These are phyloP conservation scores for Penaeus vannamei DNA, from an alignment of 1,140 invertebrate species.

Conservation along the genomic window DNA sequence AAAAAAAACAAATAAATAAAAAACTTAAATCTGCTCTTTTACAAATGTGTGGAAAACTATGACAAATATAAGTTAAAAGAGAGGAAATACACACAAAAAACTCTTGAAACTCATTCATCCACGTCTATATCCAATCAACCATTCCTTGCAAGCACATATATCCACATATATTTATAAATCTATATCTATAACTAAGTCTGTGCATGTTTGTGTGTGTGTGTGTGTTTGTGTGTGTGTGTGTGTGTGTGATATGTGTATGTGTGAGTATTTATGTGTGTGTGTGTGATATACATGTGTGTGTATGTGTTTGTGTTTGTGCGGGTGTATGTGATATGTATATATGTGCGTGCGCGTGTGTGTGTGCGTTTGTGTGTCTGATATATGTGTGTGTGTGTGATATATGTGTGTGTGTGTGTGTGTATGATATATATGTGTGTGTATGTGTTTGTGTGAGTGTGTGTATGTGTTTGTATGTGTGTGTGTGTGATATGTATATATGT, in stretches of 20 bases:
- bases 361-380: not conserved
- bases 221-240: not conserved
- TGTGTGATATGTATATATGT: not conserved
- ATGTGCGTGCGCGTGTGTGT: not conserved
- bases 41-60: not conserved
- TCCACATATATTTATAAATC: conserved; percentile 5
- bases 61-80: not conserved
- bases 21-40: no score
- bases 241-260: not conserved
- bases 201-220: not conserved
- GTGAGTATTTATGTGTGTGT: not conserved
- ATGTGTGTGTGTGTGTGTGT: conserved; percentile 13
- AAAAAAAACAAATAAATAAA: no score
- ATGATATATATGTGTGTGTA: not conserved
- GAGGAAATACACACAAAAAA: not conserved
- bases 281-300: not conserved
- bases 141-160: not conserved
- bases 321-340: not conserved
- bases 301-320: not conserved
- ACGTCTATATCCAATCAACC: not conserved
- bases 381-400: not conserved
- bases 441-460: not conserved
- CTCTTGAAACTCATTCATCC: not conserved
- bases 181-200: not conserved
- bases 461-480: not conserved